A percentile compares a stretch with the other conserved stretches of the same genome.
phyloP scores from a whole-genome alignment of 2,888 invertebrate species.

The Chalcosyrphus nemorum region DNA sequence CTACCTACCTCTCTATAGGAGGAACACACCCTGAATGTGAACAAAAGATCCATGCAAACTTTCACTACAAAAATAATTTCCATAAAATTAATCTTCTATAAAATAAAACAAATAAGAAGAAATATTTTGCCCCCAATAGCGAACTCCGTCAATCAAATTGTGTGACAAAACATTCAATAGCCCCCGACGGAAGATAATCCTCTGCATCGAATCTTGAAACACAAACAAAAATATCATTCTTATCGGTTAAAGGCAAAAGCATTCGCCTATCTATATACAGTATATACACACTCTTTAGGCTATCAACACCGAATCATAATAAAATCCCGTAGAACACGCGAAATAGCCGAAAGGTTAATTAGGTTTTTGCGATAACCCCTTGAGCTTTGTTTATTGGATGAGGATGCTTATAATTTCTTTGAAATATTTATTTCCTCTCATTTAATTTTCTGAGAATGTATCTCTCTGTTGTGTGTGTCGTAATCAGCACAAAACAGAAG shows the following conservation, averaged over 20 bases:
- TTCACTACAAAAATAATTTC: not conserved
- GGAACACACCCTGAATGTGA: not conserved
- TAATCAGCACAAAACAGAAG: too few species aligned
- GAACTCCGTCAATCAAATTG: slow-evolving; percentile 27
- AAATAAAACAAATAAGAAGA: slow-evolving; percentile 5
- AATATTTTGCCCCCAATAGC: slow-evolving; percentile 39
- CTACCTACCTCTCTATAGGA: too few species aligned
- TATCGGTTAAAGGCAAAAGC: not conserved
- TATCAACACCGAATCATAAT: slow-evolving; percentile 39
- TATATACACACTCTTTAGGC: not conserved
- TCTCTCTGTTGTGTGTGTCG: not conserved
- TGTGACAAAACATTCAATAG: slow-evolving; percentile 12
- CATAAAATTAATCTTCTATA: not conserved
- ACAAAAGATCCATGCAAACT: not conserved
- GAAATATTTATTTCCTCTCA: not conserved
- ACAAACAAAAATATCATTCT: not conserved
- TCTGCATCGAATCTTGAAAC: too few species aligned
- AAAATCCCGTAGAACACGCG: slow-evolving; percentile 43
- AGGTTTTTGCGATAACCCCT: slow-evolving; percentile 56
- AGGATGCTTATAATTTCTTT: slow-evolving; percentile 16
- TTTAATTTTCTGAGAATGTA: not conserved
- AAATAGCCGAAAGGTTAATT: slow-evolving; percentile 61
- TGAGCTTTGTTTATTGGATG: slow-evolving; percentile 53
- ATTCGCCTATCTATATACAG: not conserved
- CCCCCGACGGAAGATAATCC: slow-evolving; percentile 10